phyloP scores from a whole-genome alignment of 2,797 vertebrate species.

The Chromis chromis region DNA sequence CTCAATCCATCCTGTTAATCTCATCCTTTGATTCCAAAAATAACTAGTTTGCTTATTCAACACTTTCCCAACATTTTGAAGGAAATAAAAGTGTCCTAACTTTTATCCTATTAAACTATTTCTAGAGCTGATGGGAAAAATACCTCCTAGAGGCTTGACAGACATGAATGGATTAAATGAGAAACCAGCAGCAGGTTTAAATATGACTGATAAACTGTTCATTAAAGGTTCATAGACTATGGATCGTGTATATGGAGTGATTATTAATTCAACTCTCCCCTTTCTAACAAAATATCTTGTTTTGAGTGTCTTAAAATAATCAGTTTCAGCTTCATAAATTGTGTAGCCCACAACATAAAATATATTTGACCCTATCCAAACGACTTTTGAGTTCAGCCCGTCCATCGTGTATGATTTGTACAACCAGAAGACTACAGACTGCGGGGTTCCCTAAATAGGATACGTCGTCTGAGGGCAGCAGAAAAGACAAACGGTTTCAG shows the following conservation, averaged over 20 bases:
- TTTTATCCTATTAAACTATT: conserved; percentile 13
- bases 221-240: not conserved
- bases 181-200: not conserved
- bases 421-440: conserved; percentile 48
- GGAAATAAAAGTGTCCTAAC: conserved; percentile 25
- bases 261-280: not conserved
- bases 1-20: not conserved
- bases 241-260: not conserved
- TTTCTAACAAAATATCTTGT: not conserved
- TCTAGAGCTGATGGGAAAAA: not conserved
- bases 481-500: conserved; percentile 27
- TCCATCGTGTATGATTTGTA: conserved; percentile 14
- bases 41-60: not conserved
- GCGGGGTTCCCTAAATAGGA: conserved; percentile 1
- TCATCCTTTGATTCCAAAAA: not conserved
- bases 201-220: not conserved
- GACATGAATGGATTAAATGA: not conserved
- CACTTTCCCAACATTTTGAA: conserved; percentile 2
- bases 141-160: not conserved
- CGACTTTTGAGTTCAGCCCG: not conserved
- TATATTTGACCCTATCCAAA: not conserved
- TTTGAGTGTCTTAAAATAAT: too few relatives aligned
- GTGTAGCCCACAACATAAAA: not conserved
- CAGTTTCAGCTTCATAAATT: not conserved
- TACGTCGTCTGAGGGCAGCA: conserved; percentile 50